Conservation (phyloP, 2,113 vertebrate species). For the Andinoacara biseriatus region DNA sequence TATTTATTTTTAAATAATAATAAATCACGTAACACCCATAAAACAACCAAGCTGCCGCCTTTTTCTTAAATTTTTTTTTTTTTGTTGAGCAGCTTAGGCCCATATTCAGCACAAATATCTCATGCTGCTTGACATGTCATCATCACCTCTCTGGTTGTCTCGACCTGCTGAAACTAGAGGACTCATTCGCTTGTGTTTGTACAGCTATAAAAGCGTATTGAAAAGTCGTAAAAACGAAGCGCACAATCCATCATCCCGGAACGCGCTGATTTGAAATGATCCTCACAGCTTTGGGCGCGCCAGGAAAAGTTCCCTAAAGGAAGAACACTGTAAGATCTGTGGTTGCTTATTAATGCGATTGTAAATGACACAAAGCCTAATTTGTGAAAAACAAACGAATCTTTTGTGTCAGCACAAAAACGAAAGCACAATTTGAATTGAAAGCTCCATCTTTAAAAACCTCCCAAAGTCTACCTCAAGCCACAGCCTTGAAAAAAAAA, state of each 20-base stretch:
- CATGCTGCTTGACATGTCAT: conserved; percentile 21
- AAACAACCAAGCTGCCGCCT: not conserved
- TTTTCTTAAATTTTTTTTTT: not conserved
- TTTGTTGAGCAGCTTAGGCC: not conserved
- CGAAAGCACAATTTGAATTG: not conserved
- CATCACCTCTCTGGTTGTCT: conserved; percentile 30
- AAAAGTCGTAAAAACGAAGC: conserved; percentile 93
- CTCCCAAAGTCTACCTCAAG: conserved; percentile 18
- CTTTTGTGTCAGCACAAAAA: not conserved
- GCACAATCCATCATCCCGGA: conserved; percentile 89
- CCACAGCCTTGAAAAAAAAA: not conserved
- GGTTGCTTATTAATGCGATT: not conserved
- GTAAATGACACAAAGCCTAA: not conserved
- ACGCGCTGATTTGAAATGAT: conserved; percentile 85
- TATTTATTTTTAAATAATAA: not conserved
- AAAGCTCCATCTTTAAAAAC: not conserved
- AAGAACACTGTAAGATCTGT: not conserved
- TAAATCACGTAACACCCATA: not conserved
- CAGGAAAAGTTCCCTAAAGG: not conserved
- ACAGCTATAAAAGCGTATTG: conserved; percentile 92
- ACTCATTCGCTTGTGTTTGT: conserved; percentile 93
- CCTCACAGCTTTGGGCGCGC: conserved; percentile 82
- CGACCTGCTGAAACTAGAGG: conserved; percentile 80
- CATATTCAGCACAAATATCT: not conserved
- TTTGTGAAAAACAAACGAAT: conserved; percentile 31